A percentile compares a stretch with the other conserved stretches of the same genome.
Evolutionary conservation across 1,140 invertebrate genomes (phyloP).

Genomic region (Heliconius eleuchia): DNA sequence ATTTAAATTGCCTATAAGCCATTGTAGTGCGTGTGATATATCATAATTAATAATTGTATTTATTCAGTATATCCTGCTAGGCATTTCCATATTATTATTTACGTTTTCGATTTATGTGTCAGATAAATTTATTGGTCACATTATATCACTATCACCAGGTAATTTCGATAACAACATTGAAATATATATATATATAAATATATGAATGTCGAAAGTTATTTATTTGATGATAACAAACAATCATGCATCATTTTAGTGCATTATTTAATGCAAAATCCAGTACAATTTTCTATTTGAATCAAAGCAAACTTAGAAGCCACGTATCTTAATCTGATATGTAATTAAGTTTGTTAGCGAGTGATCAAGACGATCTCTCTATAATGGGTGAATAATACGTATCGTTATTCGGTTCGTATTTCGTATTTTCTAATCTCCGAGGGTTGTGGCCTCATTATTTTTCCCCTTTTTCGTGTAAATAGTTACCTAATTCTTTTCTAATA

Average conservation of each 20-base stretch:
- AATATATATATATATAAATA: background rate
- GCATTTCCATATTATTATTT: constrained; percentile 27
- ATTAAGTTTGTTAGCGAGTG: constrained; percentile 50
- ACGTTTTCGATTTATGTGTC: constrained; percentile 17
- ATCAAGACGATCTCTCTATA: constrained; percentile 61
- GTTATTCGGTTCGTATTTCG: constrained; percentile 50
- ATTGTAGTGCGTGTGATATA: constrained; percentile 32
- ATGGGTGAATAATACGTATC: constrained; percentile 67
- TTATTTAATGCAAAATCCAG: background rate
- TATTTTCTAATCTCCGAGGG: constrained; percentile 79
- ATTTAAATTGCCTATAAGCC: constrained; percentile 41
- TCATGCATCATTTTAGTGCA: background rate
- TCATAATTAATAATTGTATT: constrained; percentile 35
- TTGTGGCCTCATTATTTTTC: constrained; percentile 80
- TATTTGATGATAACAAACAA: background rate
- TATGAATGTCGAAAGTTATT: background rate
- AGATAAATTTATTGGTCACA: constrained; percentile 12
- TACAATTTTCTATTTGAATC: background rate
- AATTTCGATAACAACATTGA: background rate
- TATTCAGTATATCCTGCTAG: constrained; percentile 26
- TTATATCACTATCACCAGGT: background rate
- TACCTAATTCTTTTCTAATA: constrained; percentile 74
- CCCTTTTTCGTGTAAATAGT: constrained; percentile 80
- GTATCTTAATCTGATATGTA: constrained; percentile 43
- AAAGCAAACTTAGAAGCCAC: constrained; percentile 14